Conservation (phyloP, 2,113 vertebrate species). For the Hemiprocne comata region DNA sequence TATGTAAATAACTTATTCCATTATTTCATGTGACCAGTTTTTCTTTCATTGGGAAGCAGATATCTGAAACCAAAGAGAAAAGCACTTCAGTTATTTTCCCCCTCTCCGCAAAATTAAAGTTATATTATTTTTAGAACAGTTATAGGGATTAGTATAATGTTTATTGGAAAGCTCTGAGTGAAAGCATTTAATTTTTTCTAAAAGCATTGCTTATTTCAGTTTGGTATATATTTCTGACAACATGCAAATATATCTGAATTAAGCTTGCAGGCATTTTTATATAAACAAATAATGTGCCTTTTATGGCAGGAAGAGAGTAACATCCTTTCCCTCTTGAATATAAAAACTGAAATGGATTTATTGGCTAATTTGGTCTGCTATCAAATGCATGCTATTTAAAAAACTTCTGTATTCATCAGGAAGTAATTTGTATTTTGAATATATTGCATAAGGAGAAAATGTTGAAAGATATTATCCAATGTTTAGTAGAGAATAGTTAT, state of each 20-base stretch:
- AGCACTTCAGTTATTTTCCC: neutral
- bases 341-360: neutral
- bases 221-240: neutral
- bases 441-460: neutral
- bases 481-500: neutral
- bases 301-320: neutral
- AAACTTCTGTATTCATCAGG: neutral
- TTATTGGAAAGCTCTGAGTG: neutral
- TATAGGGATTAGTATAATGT: neutral
- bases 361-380: neutral
- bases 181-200: neutral
- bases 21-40: neutral
- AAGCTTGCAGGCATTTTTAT: neutral
- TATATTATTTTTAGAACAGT: neutral
- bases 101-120: too few species aligned
- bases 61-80: neutral
- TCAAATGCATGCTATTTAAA: neutral
- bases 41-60: neutral
- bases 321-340: neutral
- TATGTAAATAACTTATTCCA: neutral
- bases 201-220: neutral
- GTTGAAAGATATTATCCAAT: neutral
- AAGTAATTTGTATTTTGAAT: neutral
- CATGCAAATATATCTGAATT: neutral
- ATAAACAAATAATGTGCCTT: neutral